Evolutionary conservation across 2,888 invertebrate genomes (phyloP).

Genomic region (Helobdella robusta): DNA sequence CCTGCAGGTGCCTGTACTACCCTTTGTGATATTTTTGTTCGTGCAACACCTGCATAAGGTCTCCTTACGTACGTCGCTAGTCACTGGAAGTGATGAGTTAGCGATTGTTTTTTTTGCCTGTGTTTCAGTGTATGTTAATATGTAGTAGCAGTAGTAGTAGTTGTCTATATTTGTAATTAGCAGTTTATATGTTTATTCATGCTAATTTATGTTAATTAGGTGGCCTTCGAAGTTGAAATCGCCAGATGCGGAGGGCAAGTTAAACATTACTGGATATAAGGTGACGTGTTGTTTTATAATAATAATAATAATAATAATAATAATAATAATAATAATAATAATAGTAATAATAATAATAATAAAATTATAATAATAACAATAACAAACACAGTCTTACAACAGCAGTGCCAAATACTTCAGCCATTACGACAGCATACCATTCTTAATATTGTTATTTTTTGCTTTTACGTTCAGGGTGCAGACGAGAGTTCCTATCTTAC

Average conservation of each 20-base stretch:
- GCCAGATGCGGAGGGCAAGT: conserved; percentile 42
- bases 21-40: conserved; percentile 48
- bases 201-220: conserved; percentile 32
- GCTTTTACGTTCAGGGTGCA: conserved; percentile 39
- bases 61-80: conserved; percentile 46
- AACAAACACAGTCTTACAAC: too few species aligned
- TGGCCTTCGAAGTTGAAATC: conserved; percentile 45
- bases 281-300: conserved; percentile 19
- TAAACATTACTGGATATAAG: conserved; percentile 38
- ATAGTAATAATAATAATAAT: not conserved
- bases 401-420: too few species aligned
- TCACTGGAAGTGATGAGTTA: conserved; percentile 46
- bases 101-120: too few species aligned
- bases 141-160: too few species aligned
- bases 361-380: not conserved
- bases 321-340: not conserved
- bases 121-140: too few species aligned
- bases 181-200: too few species aligned
- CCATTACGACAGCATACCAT: too few species aligned
- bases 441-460: not conserved
- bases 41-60: conserved; percentile 49
- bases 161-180: too few species aligned
- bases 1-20: conserved; percentile 43
- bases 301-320: not conserved
- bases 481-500: conserved; percentile 48